Evolutionary conservation across 2,797 vertebrate genomes (phyloP).

Genomic region (Esox lucius): DNA sequence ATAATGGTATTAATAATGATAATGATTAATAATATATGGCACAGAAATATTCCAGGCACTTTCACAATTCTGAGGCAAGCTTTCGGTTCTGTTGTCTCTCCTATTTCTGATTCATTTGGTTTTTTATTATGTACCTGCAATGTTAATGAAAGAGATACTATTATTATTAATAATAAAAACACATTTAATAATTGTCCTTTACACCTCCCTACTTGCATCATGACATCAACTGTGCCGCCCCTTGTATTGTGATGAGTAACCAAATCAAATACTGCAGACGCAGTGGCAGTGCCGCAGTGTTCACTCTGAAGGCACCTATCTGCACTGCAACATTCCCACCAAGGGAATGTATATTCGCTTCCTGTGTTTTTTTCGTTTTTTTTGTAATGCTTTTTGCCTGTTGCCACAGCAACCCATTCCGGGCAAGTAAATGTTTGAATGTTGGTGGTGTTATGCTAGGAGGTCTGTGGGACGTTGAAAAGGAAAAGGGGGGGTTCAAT

Average conservation of each 20-base stretch:
- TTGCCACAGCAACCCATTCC: background rate
- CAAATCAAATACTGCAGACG: background rate
- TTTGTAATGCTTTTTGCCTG: background rate
- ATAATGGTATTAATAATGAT: conserved; percentile 43
- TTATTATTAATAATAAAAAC: conserved; percentile 76
- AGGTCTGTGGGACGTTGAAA: background rate
- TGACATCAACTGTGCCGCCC: conserved; percentile 4
- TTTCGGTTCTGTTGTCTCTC: conserved; percentile 65
- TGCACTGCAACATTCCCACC: background rate
- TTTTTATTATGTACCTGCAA: conserved; percentile 81
- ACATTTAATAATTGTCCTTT: conserved; percentile 56
- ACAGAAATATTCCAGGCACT: conserved; percentile 87
- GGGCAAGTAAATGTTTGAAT: background rate
- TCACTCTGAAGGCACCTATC: background rate
- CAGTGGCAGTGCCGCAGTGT: background rate
- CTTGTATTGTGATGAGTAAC: conserved; percentile 1
- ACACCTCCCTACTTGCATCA: conserved; percentile 13
- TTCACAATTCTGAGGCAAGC: conserved; percentile 87
- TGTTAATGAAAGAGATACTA: conserved; percentile 81
- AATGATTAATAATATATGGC: conserved; percentile 73
- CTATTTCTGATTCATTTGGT: conserved; percentile 71
- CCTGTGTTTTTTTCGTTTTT: background rate
- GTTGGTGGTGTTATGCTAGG: background rate
- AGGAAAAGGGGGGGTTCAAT: background rate
- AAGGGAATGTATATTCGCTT: background rate